phyloP scores from a whole-genome alignment of 2,113 vertebrate species.

The Indicator indicator region DNA sequence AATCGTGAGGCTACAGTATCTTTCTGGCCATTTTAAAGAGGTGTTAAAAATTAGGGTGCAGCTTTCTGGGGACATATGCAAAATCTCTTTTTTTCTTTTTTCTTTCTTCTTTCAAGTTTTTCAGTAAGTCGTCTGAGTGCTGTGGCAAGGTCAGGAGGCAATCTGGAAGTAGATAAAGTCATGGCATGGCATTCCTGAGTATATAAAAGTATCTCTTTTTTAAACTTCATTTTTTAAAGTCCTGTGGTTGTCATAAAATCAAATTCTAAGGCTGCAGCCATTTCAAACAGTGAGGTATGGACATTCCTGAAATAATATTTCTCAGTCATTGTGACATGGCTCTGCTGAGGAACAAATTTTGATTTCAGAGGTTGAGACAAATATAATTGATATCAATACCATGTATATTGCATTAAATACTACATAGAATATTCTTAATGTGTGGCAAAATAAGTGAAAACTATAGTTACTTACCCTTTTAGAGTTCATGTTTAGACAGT shows the following conservation, averaged over 20 bases:
- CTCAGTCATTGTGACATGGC: fast-evolving
- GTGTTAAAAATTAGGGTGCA: neutral
- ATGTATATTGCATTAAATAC: neutral
- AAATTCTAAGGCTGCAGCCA: neutral
- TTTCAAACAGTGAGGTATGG: neutral
- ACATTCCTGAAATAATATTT: neutral
- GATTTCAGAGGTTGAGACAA: neutral
- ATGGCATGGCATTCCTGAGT: neutral
- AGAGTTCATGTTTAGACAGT: neutral
- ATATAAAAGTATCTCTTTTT: neutral
- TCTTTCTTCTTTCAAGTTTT: neutral
- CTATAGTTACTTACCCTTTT: neutral
- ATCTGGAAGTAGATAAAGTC: neutral
- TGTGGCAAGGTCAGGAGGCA: neutral
- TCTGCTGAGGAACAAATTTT: neutral
- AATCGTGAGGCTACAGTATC: neutral
- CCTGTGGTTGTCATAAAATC: neutral
- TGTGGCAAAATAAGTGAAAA: neutral
- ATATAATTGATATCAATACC: neutral
- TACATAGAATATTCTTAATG: neutral
- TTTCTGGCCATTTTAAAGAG: neutral
- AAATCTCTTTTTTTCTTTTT: neutral
- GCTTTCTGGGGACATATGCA: neutral
- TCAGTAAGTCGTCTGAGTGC: neutral
- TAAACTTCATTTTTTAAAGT: neutral